A percentile compares a stretch with the other conserved stretches of the same genome.
Conservation (phyloP, 2,888 invertebrate genomes). For the Lepetodrilus schrolli region DNA sequence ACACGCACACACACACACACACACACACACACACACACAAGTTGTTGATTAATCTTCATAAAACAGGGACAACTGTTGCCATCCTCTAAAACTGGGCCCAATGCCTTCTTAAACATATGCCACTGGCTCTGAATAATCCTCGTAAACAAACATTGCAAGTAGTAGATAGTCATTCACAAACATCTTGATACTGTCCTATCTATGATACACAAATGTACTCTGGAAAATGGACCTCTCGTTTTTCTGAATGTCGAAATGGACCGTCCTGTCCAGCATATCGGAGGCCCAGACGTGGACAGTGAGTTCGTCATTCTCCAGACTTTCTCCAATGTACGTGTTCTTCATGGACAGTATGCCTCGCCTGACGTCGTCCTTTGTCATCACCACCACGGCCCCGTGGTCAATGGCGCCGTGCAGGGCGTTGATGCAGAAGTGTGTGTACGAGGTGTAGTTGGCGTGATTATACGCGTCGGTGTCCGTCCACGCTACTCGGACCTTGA, state of each 20-base stretch:
- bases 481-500: constrained; percentile 48
- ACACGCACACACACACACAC: too few species aligned
- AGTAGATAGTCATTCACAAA: too few species aligned
- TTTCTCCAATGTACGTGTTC: constrained; percentile 62
- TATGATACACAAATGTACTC: constrained; percentile 11
- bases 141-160: too few species aligned
- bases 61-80: too few species aligned
- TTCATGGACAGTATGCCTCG: constrained; percentile 57
- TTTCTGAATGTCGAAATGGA: constrained; percentile 35
- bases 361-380: constrained; percentile 45
- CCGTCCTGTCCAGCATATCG: constrained; percentile 27
- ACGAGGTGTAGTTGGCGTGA: constrained; percentile 59
- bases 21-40: too few species aligned
- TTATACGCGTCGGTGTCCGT: constrained; percentile 58
- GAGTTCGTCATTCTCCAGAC: constrained; percentile 59
- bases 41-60: too few species aligned
- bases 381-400: background rate
- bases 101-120: too few species aligned
- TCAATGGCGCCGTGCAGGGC: constrained; percentile 46
- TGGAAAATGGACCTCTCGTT: background rate
- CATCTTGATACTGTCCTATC: too few species aligned
- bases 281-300: constrained; percentile 57
- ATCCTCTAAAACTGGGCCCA: too few species aligned
- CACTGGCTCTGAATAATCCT: too few species aligned
- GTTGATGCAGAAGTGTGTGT: constrained; percentile 54